phyloP scores from a whole-genome alignment of 2,797 vertebrate genomes.

The Poeciliopsis gracilis region DNA sequence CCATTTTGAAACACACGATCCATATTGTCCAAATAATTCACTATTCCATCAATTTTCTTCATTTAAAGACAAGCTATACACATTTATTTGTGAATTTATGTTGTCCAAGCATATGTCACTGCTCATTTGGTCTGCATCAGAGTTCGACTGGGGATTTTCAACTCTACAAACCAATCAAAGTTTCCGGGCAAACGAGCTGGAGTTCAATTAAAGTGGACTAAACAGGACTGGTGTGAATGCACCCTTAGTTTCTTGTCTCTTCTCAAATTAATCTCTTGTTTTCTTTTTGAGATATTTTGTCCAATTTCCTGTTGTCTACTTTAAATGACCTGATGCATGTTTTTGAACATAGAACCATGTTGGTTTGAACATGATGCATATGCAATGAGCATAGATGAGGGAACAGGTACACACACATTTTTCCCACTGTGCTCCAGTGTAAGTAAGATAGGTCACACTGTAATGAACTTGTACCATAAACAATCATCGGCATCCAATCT shows the following conservation, averaged over 20 bases:
- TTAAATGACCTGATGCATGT: background rate
- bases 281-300: background rate
- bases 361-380: background rate
- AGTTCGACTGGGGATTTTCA: too few species aligned
- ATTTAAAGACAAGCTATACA: too few species aligned
- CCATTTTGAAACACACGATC: too few species aligned
- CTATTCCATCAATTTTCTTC: too few species aligned
- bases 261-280: background rate
- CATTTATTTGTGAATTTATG: too few species aligned
- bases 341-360: background rate
- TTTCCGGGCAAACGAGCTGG: too few species aligned
- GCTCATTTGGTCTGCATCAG: too few species aligned
- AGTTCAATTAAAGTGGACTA: too few species aligned
- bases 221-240: too few species aligned
- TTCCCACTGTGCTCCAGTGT: background rate
- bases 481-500: constrained; percentile 39
- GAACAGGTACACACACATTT: background rate
- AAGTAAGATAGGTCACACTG: background rate
- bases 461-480: constrained; percentile 39
- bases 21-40: too few species aligned
- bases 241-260: background rate
- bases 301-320: background rate
- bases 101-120: too few species aligned
- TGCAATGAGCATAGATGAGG: background rate
- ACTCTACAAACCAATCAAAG: too few species aligned